phyloP scores from a whole-genome alignment of 1,140 invertebrate species.

The Platyura marginata region DNA sequence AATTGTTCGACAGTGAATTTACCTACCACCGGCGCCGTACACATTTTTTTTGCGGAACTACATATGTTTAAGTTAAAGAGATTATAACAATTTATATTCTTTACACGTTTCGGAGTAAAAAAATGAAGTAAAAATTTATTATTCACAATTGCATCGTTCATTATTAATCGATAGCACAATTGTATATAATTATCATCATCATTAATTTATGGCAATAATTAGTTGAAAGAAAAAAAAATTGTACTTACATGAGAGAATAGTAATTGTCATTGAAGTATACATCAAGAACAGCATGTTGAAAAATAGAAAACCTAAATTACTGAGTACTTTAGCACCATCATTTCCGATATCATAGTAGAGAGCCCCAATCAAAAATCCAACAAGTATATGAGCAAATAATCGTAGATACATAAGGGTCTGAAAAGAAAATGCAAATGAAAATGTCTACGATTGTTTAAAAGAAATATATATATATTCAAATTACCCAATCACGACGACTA shows the following conservation, averaged over 20 bases:
- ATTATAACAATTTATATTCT: too few species aligned
- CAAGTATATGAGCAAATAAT: conserved; percentile 78
- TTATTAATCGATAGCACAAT: too few species aligned
- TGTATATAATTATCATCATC: too few species aligned
- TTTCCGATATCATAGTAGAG: conserved; percentile 88
- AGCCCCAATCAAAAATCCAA: conserved; percentile 81
- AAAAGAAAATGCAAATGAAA: conserved; percentile 14
- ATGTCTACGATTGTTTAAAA: conserved; percentile 3
- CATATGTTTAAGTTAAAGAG: too few species aligned
- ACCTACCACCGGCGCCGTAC: too few species aligned
- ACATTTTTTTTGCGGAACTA: too few species aligned
- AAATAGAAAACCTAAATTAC: conserved; percentile 91
- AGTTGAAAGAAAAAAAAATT: conserved; percentile 2
- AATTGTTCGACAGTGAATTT: too few species aligned
- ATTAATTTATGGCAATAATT: too few species aligned
- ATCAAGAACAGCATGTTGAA: conserved; percentile 97
- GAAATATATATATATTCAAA: too few species aligned
- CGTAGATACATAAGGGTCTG: conserved; percentile 89
- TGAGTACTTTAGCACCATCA: conserved; percentile 84
- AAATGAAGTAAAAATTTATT: too few species aligned
- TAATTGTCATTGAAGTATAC: conserved; percentile 97
- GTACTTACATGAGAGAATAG: conserved; percentile 83
- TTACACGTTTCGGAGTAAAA: too few species aligned
- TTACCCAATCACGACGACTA: conserved; percentile 67
- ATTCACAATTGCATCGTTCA: too few species aligned